Percentiles rank a stretch among this genome's conserved stretches.
These are phyloP conservation scores for Pangasius larnaudii DNA, from an alignment of 2,797 vertebrate genomes.

Conservation along the genomic window DNA sequence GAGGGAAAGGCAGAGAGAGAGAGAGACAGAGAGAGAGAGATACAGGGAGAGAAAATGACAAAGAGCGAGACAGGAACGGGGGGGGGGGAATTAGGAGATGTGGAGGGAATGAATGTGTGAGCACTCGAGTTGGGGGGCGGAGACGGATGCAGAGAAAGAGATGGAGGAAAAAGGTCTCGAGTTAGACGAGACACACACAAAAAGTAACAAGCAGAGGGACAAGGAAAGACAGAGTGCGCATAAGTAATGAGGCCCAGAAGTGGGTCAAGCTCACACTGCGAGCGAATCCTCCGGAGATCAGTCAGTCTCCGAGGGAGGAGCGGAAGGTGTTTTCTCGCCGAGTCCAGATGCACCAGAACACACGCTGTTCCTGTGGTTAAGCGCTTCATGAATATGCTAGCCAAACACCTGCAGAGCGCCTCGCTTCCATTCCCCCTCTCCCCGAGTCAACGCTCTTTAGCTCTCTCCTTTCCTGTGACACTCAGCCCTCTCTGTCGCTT, in stretches of 20 bases:
- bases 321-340: constrained; percentile 17
- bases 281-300: constrained; percentile 41
- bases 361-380: constrained; percentile 43
- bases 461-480: constrained; percentile 31
- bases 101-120: constrained; percentile 26
- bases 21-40: constrained; percentile 1
- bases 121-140: constrained; percentile 14
- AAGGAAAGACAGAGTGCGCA: constrained; percentile 1
- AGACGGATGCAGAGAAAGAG: constrained; percentile 20
- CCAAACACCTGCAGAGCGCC: constrained; percentile 40
- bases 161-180: constrained; percentile 7
- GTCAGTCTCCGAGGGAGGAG: constrained; percentile 25
- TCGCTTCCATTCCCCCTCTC: not conserved
- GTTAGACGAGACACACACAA: constrained; percentile 9
- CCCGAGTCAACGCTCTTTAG: constrained; percentile 15
- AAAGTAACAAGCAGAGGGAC: constrained; percentile 20
- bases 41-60: constrained; percentile 50
- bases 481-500: constrained; percentile 29
- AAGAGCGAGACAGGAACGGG: constrained; percentile 13
- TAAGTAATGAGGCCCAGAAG: constrained; percentile 42
- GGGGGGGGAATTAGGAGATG: constrained; percentile 8
- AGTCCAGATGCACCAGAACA: constrained; percentile 37
- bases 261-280: constrained; percentile 40
- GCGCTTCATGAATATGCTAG: constrained; percentile 37
- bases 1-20: constrained; percentile 24